phyloP scores from a whole-genome alignment of 1,140 invertebrate species.

The Prorops nasuta region DNA sequence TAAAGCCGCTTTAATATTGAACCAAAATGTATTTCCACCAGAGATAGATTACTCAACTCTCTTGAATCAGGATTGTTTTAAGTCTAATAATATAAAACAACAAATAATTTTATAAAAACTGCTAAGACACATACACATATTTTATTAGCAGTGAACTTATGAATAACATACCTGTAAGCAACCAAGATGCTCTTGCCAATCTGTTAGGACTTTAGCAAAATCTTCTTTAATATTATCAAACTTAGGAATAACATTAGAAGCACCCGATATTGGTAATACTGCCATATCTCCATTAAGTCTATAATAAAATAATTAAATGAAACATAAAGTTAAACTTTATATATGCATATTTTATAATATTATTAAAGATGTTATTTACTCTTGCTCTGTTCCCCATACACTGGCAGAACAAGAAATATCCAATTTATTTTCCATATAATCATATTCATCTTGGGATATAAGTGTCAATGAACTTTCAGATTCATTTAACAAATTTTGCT shows the following conservation, averaged over 20 bases:
- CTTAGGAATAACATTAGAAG: slow-evolving; percentile 32
- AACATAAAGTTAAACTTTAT: too few relatives aligned
- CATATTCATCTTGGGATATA: slow-evolving; percentile 37
- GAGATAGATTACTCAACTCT: too few relatives aligned
- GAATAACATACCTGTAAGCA: slow-evolving; percentile 37
- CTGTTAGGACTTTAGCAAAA: slow-evolving; percentile 49
- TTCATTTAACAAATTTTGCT: slow-evolving; percentile 32
- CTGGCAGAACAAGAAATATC: slow-evolving; percentile 23
- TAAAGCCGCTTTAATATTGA: too few relatives aligned
- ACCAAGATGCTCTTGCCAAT: slow-evolving; percentile 52
- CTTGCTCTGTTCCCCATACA: slow-evolving; percentile 40
- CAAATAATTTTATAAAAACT: too few relatives aligned
- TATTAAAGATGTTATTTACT: slow-evolving; percentile 38
- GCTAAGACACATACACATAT: too few relatives aligned
- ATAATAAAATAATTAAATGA: slow-evolving; percentile 8
- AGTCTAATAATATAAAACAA: too few relatives aligned
- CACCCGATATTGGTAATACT: slow-evolving; percentile 33
- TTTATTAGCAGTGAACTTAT: not conserved
- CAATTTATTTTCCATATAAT: slow-evolving; percentile 31
- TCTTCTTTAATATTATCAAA: slow-evolving; percentile 45
- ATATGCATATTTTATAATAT: too few relatives aligned
- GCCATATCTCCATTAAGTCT: slow-evolving; percentile 38
- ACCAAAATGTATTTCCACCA: too few relatives aligned
- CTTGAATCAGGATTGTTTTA: too few relatives aligned
- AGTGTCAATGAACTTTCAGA: slow-evolving; percentile 31